phyloP scores from a whole-genome alignment of 2,113 vertebrate species.

The Cercopithecus mona region DNA sequence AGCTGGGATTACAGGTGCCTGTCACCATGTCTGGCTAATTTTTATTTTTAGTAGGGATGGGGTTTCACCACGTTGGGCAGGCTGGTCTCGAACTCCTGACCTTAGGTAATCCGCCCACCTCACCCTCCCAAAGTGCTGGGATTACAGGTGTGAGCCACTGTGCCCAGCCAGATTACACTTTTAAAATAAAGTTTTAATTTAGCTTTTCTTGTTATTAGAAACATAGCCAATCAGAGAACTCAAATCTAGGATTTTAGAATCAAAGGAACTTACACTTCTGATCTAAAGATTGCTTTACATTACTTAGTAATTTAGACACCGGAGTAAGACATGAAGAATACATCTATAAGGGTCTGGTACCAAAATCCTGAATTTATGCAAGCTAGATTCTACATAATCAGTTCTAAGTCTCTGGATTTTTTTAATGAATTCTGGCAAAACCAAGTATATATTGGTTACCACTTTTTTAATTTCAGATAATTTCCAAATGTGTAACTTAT shows the following conservation, averaged over 20 bases:
- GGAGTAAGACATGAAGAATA: background rate
- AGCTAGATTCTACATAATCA: background rate
- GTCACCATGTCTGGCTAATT: background rate
- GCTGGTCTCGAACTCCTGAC: background rate
- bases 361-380: background rate
- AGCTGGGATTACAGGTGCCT: background rate
- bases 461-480: background rate
- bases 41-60: background rate
- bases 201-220: background rate
- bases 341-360: background rate
- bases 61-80: background rate
- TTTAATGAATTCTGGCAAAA: background rate
- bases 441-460: background rate
- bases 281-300: background rate
- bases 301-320: background rate
- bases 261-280: background rate
- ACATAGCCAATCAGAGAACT: background rate
- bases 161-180: background rate
- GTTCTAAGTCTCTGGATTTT: background rate
- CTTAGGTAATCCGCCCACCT: background rate
- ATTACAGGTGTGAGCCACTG: background rate
- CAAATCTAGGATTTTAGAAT: background rate
- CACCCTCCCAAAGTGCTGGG: background rate
- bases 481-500: background rate
- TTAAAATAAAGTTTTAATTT: background rate